Evolutionary conservation across 2,113 vertebrate species (phyloP).

Genomic region (Paradoxurus hermaphroditus): DNA sequence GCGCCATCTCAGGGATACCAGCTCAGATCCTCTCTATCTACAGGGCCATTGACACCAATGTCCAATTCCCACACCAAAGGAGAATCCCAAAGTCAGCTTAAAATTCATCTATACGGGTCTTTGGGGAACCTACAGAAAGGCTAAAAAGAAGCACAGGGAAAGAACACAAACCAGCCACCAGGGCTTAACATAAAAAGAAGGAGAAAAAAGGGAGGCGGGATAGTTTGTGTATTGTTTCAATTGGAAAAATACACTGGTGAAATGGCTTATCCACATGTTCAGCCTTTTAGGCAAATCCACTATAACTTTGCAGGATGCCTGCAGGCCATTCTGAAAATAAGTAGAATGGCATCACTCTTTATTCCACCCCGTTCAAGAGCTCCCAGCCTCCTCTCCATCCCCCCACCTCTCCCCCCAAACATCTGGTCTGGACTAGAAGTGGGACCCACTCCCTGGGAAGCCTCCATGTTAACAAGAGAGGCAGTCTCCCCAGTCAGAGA

Average conservation of each 20-base stretch:
- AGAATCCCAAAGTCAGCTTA: slow-evolving; percentile 33
- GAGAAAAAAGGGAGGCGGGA: background rate
- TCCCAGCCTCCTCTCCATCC: slow-evolving; percentile 26
- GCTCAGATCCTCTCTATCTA: background rate
- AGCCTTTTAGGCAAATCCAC: slow-evolving; percentile 54
- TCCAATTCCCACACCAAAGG: slow-evolving; percentile 5
- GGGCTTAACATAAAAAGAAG: slow-evolving; percentile 31
- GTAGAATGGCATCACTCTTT: slow-evolving; percentile 60
- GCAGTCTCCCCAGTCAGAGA: background rate
- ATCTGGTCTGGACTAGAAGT: slow-evolving; percentile 59
- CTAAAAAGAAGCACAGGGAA: slow-evolving; percentile 19
- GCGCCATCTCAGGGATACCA: background rate
- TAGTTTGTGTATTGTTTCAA: slow-evolving; percentile 62
- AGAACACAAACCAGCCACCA: slow-evolving; percentile 37
- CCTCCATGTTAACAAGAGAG: slow-evolving; percentile 59
- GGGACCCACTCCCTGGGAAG: slow-evolving; percentile 54
- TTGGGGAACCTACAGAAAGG: slow-evolving; percentile 4
- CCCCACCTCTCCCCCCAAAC: slow-evolving; percentile 28
- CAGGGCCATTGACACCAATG: background rate
- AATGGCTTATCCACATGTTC: slow-evolving; percentile 70
- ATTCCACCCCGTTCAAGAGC: slow-evolving; percentile 21
- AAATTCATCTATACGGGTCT: background rate
- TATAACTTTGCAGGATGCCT: slow-evolving; percentile 51
- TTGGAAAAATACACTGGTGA: slow-evolving; percentile 49
- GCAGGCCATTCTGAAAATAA: slow-evolving; percentile 52